Base-by-base conservation (phyloP, 2,888 invertebrate genomes). In the Clitarchus hookeri region DNA sequence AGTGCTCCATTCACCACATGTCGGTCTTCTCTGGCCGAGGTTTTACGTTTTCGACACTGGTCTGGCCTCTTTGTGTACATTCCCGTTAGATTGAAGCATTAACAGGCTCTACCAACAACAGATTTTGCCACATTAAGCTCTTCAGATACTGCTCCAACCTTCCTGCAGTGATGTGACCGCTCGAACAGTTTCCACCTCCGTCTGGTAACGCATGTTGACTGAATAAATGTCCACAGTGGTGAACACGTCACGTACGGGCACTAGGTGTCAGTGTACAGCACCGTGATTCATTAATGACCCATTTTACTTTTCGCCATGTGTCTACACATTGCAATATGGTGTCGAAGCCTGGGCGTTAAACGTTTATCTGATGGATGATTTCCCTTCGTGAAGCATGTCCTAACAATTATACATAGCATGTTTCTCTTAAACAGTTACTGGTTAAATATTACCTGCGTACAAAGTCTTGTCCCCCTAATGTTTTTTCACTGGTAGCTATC, bases 111-210 rank as follows among this genome's bases (percentile, higher is more conserved):
- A n/a, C n/a, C n/a, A n/a, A n/a, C n/a, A n/a, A n/a, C n/a, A n/a
- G n/a, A n/a, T n/a, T n/a, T n/a, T n/a, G n/a, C n/a, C n/a, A n/a
- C n/a, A n/a, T n/a, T n/a, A n/a, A n/a, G 82, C 19, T 82, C 82
- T 82, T 13, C n/a, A 82, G 82, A 16, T 44, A 82, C 36, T 16
- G 84, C 36, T 44, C 84, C 84, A 84, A 84, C 25, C 44, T 84
- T 84, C 84, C 25, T 84, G 84, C 84, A 84, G 2, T 25, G 44
- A 11, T 84, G 84, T 84, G 36, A 84, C 84, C 84, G 48, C 44
- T 84, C 84, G 84, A 84, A 84, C 84, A 44, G 44, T 25, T 84
- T 84, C 84, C 44, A 84, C 44, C 19, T 84, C 84, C 44, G 44
- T 44, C 48, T 36, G 84, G 19, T 84, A 25, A 27, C 84, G 44